A percentile compares a stretch with the other conserved stretches of the same genome.
These are phyloP conservation scores for Steinernema khuongi DNA, from an alignment of 1,140 invertebrate genomes.

Conservation along the genomic window DNA sequence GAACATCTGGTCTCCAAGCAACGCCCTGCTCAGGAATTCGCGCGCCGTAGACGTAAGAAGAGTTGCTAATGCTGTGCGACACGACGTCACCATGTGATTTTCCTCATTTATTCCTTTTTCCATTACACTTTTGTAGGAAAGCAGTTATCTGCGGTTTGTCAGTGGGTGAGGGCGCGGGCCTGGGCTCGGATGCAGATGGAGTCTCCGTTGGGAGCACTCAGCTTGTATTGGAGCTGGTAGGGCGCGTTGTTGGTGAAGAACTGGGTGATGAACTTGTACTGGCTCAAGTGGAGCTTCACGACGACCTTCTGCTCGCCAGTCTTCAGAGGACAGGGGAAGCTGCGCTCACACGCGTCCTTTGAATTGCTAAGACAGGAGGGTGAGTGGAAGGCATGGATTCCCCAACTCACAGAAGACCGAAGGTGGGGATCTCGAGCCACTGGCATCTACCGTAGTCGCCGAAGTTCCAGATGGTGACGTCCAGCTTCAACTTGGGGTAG, in stretches of 20 bases:
- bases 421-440: not conserved
- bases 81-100: too few relatives aligned
- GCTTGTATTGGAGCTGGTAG: constrained; percentile 6
- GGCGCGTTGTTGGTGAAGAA: not conserved
- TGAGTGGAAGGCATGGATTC: not conserved
- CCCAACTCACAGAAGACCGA: not conserved
- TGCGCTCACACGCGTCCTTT: not conserved
- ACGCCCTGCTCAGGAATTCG: too few relatives aligned
- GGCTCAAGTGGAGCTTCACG: not conserved
- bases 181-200: too few relatives aligned
- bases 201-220: too few relatives aligned
- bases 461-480: not conserved
- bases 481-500: not conserved
- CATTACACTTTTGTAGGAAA: too few relatives aligned
- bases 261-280: not conserved
- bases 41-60: too few relatives aligned
- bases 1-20: too few relatives aligned
- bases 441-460: not conserved
- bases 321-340: not conserved
- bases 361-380: not conserved
- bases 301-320: not conserved
- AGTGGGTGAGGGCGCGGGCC: too few relatives aligned
- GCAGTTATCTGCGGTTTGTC: too few relatives aligned
- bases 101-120: too few relatives aligned
- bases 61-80: too few relatives aligned